These are phyloP conservation scores for Eulemur macaco DNA, from an alignment of 2,113 vertebrate genomes.

Conservation along the genomic window DNA sequence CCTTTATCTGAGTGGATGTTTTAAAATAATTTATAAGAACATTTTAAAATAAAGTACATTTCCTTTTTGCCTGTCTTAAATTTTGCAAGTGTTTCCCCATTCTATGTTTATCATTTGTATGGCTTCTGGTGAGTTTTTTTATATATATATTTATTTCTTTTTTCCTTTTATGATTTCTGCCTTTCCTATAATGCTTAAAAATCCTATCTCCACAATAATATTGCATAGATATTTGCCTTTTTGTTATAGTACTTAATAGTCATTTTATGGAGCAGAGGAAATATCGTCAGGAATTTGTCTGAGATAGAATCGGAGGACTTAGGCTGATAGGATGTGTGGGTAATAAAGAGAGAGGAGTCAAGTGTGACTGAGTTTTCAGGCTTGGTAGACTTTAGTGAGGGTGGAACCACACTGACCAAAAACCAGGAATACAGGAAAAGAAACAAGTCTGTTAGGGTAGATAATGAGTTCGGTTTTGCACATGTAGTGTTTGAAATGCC, in stretches of 20 bases:
- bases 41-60: not conserved
- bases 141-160: not conserved
- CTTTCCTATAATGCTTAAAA: not conserved
- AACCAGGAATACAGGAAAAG: conserved; percentile 72
- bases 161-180: not conserved
- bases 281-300: not conserved
- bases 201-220: not conserved
- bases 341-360: not conserved
- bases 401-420: conserved; percentile 16
- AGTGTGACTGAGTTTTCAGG: not conserved
- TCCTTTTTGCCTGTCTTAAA: not conserved
- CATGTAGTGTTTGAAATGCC: not conserved
- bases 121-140: not conserved
- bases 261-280: not conserved
- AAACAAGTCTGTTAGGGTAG: conserved; percentile 68
- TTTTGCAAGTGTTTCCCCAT: not conserved
- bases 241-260: not conserved
- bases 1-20: not conserved
- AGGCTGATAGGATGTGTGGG: not conserved
- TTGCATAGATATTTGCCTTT: not conserved
- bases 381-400: not conserved
- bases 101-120: not conserved
- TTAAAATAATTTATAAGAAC: conserved; percentile 36
- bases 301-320: not conserved
- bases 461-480: conserved; percentile 61